These are phyloP conservation scores for Pseudomyrmex concolor DNA, from an alignment of 1,140 invertebrate species.

Conservation along the genomic window DNA sequence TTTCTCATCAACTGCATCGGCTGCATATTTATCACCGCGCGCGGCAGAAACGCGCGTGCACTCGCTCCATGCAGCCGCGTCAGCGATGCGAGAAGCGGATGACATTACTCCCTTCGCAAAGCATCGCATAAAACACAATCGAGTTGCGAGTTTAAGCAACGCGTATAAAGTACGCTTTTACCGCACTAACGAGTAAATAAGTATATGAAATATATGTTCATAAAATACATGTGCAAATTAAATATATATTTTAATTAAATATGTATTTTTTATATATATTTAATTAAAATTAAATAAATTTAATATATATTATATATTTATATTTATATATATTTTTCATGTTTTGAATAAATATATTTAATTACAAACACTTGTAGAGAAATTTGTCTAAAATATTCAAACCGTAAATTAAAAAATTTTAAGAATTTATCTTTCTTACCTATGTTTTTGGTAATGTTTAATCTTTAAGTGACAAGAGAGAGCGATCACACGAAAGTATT, in stretches of 20 bases:
- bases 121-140: conserved; percentile 9
- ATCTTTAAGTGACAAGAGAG: neutral
- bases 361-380: too few relatives aligned
- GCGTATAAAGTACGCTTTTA: neutral
- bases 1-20: conserved; percentile 74
- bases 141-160: conserved; percentile 24
- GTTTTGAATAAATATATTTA: too few relatives aligned
- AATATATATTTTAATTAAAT: too few relatives aligned
- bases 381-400: conserved; percentile 10
- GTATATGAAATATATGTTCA: conserved; percentile 13
- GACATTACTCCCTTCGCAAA: conserved; percentile 51
- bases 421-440: neutral
- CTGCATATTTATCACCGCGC: conserved; percentile 71
- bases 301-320: too few relatives aligned
- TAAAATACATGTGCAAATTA: too few relatives aligned
- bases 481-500: neutral
- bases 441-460: neutral
- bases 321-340: too few relatives aligned
- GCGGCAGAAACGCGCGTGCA: conserved; percentile 51
- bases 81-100: conserved; percentile 63
- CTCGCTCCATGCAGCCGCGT: conserved; percentile 41
- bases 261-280: too few relatives aligned
- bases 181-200: conserved; percentile 13
- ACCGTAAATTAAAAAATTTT: neutral
- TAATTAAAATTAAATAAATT: too few relatives aligned